Percentiles rank a stretch among this genome's conserved stretches.
Evolutionary conservation across 1,140 invertebrate species (phyloP).

Genomic region (Pogonomyrmex californicus): DNA sequence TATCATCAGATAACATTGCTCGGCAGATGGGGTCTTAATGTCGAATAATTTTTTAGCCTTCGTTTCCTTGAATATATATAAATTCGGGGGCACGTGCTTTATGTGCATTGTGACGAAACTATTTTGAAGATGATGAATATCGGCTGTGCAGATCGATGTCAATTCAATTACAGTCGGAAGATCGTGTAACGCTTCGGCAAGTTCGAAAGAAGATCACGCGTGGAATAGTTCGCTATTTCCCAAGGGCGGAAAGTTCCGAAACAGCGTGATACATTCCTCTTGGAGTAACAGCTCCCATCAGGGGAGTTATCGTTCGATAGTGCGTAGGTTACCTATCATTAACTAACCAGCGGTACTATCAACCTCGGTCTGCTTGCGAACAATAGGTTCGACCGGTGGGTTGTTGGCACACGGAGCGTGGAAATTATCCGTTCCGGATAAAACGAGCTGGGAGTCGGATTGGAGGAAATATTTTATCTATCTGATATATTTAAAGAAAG

Average conservation of each 20-base stretch:
- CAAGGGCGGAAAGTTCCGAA: slow-evolving; percentile 56
- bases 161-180: slow-evolving; percentile 18
- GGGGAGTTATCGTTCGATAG: slow-evolving; percentile 35
- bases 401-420: slow-evolving; percentile 43
- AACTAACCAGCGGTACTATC: slow-evolving; percentile 34
- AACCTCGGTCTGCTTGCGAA: slow-evolving; percentile 32
- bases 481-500: not conserved
- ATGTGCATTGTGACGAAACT: too few species aligned
- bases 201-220: slow-evolving; percentile 3
- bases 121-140: not conserved
- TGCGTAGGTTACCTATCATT: slow-evolving; percentile 23
- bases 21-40: too few species aligned
- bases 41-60: too few species aligned
- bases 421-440: slow-evolving; percentile 63
- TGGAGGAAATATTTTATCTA: too few species aligned
- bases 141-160: not conserved
- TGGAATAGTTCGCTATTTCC: slow-evolving; percentile 40
- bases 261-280: slow-evolving; percentile 32
- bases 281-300: slow-evolving; percentile 23
- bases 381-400: slow-evolving; percentile 45
- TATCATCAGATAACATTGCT: too few species aligned
- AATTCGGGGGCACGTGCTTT: too few species aligned
- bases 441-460: slow-evolving; percentile 7
- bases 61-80: too few species aligned
- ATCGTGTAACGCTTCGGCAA: not conserved